These are phyloP conservation scores for Paguma larvata DNA, from an alignment of 2,797 vertebrate genomes.

Conservation along the genomic window DNA sequence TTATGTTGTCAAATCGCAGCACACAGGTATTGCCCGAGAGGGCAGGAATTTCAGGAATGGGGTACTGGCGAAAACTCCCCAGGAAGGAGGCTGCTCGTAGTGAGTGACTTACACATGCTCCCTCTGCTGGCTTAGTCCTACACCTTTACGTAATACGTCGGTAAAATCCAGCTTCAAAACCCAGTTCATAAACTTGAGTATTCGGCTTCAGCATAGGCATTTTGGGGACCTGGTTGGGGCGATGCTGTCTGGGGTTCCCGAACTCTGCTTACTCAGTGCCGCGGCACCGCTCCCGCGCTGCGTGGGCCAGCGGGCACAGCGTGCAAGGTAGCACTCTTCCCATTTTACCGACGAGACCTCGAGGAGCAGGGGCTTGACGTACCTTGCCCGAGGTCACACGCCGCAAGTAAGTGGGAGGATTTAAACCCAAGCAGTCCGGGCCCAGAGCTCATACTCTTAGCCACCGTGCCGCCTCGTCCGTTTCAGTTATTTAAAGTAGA, in stretches of 20 bases:
- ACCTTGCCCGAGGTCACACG: background rate
- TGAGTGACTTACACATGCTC: background rate
- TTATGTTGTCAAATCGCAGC: constrained; percentile 92
- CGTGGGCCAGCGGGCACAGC: background rate
- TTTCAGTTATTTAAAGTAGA: background rate
- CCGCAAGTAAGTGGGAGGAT: background rate
- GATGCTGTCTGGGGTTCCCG: background rate
- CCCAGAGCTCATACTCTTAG: accelerated
- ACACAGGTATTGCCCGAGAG: constrained; percentile 90
- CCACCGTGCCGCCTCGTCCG: no score
- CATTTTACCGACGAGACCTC: background rate
- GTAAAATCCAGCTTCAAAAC: background rate
- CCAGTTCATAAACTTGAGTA: background rate
- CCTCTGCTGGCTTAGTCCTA: background rate
- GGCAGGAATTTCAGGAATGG: background rate
- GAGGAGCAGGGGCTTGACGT: background rate
- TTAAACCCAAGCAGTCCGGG: background rate
- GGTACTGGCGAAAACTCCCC: background rate
- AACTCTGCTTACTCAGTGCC: background rate
- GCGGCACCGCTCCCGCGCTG: background rate
- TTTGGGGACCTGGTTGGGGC: background rate
- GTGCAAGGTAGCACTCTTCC: background rate
- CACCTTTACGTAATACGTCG: background rate
- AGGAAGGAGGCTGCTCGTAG: accelerated
- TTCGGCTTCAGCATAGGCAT: background rate